Evolutionary conservation across 2,797 vertebrate genomes (phyloP).

Genomic region (Hyperoplus immaculatus): DNA sequence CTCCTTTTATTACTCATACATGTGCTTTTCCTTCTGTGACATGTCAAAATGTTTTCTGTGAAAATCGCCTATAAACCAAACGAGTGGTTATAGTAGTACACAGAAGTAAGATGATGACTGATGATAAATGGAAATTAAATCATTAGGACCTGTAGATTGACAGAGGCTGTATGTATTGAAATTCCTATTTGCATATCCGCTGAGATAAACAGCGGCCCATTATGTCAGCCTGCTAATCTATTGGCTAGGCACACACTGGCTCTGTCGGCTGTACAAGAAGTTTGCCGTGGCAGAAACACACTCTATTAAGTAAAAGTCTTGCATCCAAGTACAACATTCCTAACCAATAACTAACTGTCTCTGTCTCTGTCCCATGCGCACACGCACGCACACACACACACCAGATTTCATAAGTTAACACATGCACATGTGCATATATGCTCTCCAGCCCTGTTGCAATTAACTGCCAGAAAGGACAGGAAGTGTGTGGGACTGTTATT

Average conservation of each 20-base stretch:
- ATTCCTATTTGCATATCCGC: neutral
- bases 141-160: neutral
- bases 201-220: neutral
- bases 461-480: conserved; percentile 70
- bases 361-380: too few species aligned
- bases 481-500: conserved; percentile 70
- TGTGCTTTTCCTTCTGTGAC: neutral
- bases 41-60: neutral
- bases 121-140: neutral
- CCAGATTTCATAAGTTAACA: conserved; percentile 6
- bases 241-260: neutral
- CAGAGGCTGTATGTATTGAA: neutral
- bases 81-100: too few species aligned
- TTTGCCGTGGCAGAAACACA: neutral
- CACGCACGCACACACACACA: neutral
- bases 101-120: neutral
- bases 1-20: neutral
- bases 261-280: neutral
- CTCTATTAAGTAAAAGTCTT: neutral
- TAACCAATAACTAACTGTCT: too few species aligned
- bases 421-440: conserved; percentile 9
- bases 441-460: conserved; percentile 2
- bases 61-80: neutral
- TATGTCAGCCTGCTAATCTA: neutral
- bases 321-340: neutral